Evolutionary conservation across 2,113 vertebrate genomes (phyloP), one percentile per base, ranked within the genome.

Genomic region (Hypocryptadius cinnamomeus): DNA sequence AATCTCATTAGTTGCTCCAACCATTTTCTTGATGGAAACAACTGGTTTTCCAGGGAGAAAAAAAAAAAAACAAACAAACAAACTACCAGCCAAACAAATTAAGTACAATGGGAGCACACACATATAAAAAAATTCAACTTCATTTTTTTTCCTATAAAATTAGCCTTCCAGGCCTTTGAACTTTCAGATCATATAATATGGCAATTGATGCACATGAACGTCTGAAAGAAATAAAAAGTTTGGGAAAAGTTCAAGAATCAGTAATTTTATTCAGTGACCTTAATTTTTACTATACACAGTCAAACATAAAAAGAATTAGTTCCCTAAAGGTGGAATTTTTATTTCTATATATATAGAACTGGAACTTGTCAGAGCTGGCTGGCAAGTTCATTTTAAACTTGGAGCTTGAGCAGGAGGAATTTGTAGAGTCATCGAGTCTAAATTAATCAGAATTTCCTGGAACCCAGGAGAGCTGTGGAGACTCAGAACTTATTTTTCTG

Each of bases 381-480:
- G 89, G 86, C 66, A 77, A 93, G 76, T 93, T 93, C 83, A 79
- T 85, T 65, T 50, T 92, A 85, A 94, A 94, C 44, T 56, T 83
- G 53, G 56, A 88, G 44, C 77, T 40, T 64, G 60, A 79, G 74
- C n/a, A 51, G 23, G 20, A 96, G 30, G 39, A 89, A 80, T 84
- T 8, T 51, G 35, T 66, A 82, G 47, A 33, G 11, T 91, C 72
- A 89, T 15, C 1, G 4, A 94, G 37, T 44, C 33, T 65, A 91
- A 82, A 92, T 89, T 90, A 90, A 92, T 91, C 87, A 93, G 90
- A 64, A 97, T 91, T 56, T 94, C 71, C 33, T 91, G 72, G 79
- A 94, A 90, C 47, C 56, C 25, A 27, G 48, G 68, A 89, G 77
- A 89, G 68, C 70, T 80, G 33, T 30, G 70, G 35, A 76, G 73